Conservation (phyloP, 1,140 invertebrate species). For the Ephestia elutella region DNA sequence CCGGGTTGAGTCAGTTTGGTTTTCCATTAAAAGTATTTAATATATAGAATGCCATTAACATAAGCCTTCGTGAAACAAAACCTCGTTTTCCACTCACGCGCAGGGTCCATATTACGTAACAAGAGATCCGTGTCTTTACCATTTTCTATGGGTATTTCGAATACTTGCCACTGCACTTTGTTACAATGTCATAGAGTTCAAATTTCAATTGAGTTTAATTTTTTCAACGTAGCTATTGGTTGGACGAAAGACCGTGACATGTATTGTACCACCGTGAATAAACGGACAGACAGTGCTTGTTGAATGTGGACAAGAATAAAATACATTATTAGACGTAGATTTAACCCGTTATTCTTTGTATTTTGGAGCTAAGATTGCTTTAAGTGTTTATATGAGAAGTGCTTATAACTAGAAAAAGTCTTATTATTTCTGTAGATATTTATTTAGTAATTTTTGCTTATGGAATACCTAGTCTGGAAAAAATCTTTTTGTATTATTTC, state of each 20-base stretch:
- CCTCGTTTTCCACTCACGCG: slow-evolving; percentile 54
- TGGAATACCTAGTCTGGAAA: no score
- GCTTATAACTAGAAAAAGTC: background rate
- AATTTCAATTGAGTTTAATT: background rate
- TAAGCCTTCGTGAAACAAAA: slow-evolving; percentile 40
- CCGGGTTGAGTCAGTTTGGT: background rate
- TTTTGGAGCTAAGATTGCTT: background rate
- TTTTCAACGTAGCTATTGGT: background rate
- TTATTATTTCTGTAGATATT: no score
- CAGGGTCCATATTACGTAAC: slow-evolving; percentile 50
- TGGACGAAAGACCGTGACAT: slow-evolving; percentile 45
- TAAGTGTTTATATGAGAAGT: no score
- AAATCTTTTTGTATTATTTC: no score
- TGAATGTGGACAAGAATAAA: slow-evolving; percentile 22
- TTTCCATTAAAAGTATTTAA: background rate
- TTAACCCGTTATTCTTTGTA: background rate
- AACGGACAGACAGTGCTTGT: slow-evolving; percentile 46
- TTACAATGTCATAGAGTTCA: background rate
- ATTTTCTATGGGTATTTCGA: background rate
- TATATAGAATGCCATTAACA: slow-evolving; percentile 37
- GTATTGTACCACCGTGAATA: slow-evolving; percentile 59
- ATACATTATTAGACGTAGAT: background rate
- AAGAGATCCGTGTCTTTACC: slow-evolving; percentile 37
- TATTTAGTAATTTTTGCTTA: no score
- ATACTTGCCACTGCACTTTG: background rate